These are phyloP conservation scores for Athene cunicularia DNA, from an alignment of 2,113 vertebrate genomes.

Conservation along the genomic window DNA sequence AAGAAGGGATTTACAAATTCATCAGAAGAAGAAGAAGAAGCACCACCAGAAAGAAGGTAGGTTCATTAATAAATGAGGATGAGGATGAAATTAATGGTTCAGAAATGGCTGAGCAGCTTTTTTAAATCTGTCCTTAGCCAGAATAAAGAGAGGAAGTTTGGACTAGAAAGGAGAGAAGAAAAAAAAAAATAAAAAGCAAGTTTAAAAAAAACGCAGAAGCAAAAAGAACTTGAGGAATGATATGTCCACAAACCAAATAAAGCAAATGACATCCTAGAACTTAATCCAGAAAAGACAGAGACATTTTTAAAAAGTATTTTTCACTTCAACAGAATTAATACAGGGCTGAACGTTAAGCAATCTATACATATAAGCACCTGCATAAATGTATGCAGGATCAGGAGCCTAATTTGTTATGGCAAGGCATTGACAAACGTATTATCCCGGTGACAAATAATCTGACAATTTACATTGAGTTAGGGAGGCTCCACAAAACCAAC, in stretches of 20 bases:
- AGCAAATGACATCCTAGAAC: neutral
- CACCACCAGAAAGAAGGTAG: slow-evolving; percentile 50
- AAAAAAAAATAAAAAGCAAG: accelerated
- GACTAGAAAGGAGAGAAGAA: neutral
- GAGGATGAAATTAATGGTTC: slow-evolving; percentile 45
- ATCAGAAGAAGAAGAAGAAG: neutral
- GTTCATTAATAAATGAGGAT: slow-evolving; percentile 67
- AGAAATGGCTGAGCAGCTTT: slow-evolving; percentile 47
- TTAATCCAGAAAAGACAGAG: slow-evolving; percentile 18
- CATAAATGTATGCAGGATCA: slow-evolving; percentile 45
- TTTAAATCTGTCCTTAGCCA: neutral
- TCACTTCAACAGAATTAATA: neutral
- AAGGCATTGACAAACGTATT: slow-evolving; percentile 50
- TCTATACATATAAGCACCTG: slow-evolving; percentile 15
- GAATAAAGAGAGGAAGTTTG: neutral
- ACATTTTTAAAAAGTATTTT: neutral
- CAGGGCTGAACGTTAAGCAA: neutral
- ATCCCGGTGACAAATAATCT: slow-evolving; percentile 38
- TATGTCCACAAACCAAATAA: neutral
- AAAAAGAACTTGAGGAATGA: neutral
- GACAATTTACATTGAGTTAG: slow-evolving; percentile 23
- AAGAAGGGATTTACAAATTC: slow-evolving; percentile 69
- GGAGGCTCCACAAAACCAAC: slow-evolving; percentile 13
- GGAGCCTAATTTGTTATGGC: slow-evolving; percentile 30
- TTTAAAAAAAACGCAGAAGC: neutral